Percentiles rank a stretch among this genome's conserved stretches.
These are phyloP conservation scores for Cossypha heuglini DNA, from an alignment of 2,797 vertebrate species.

Conservation along the genomic window DNA sequence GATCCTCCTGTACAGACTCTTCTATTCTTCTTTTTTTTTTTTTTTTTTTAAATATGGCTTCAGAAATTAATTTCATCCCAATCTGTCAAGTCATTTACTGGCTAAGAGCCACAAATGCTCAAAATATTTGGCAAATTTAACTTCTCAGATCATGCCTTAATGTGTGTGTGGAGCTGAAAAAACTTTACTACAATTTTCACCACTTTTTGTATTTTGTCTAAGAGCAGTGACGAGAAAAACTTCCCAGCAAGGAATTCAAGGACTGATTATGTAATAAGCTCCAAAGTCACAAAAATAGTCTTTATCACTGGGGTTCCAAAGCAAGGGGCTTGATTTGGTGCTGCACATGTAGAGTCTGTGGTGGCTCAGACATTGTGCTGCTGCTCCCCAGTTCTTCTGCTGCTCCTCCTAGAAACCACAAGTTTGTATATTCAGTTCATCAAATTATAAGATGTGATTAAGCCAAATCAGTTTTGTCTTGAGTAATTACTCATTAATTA, in stretches of 20 bases:
- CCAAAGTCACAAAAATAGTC: not conserved
- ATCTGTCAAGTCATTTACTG: not conserved
- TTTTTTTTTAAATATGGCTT: not conserved
- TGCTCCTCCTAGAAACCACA: not conserved
- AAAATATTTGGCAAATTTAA: not conserved
- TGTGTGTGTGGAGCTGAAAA: not conserved
- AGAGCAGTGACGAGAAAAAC: not conserved
- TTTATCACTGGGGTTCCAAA: not conserved
- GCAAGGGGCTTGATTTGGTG: not conserved
- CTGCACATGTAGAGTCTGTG: not conserved
- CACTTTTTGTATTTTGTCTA: not conserved
- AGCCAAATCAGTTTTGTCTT: not conserved
- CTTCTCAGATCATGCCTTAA: not conserved
- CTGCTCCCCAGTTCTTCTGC: not conserved
- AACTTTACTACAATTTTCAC: not conserved
- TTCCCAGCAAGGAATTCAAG: not conserved
- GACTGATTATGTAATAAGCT: not conserved
- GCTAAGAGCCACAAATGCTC: not conserved
- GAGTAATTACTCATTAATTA: not conserved
- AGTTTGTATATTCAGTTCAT: not conserved
- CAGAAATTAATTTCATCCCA: not conserved
- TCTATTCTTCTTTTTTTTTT: not conserved
- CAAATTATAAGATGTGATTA: not conserved
- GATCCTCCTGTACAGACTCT: not conserved
- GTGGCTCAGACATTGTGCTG: not conserved